Conservation (phyloP, 2,113 vertebrate species). For the Chrysochloris asiatica region DNA sequence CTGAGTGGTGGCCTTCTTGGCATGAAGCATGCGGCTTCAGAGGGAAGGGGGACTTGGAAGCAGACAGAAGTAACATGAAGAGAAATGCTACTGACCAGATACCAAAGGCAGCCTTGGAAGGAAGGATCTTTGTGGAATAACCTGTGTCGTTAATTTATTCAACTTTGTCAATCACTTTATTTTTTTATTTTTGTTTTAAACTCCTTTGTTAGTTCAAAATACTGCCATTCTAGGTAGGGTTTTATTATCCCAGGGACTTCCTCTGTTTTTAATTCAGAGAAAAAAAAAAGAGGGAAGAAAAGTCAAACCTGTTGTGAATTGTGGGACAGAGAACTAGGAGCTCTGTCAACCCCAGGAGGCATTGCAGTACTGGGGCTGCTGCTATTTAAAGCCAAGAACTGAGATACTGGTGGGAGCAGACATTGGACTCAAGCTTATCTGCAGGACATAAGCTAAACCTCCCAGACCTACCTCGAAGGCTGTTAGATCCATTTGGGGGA, state of each 20-base stretch:
- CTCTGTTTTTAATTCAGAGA: constrained; percentile 63
- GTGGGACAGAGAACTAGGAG: not conserved
- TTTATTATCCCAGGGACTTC: constrained; percentile 65
- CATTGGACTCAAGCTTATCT: constrained; percentile 10
- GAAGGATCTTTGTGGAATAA: not conserved
- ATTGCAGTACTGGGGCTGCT: constrained; percentile 31
- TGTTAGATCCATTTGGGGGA: not conserved
- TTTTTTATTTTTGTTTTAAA: not conserved
- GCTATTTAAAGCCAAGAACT: constrained; percentile 60
- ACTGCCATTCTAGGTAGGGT: constrained; percentile 54
- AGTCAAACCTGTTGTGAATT: not conserved
- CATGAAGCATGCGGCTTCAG: not conserved
- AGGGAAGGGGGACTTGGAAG: not conserved
- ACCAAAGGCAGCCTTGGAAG: constrained; percentile 64
- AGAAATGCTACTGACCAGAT: constrained; percentile 36
- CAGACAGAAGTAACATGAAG: not conserved
- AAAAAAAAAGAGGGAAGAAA: constrained; percentile 1
- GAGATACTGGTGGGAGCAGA: not conserved
- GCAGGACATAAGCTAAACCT: constrained; percentile 42
- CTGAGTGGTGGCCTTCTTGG: not conserved
- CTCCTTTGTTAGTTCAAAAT: constrained; percentile 44
- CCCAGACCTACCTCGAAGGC: constrained; percentile 26
- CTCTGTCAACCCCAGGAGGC: constrained; percentile 49
- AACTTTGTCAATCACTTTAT: constrained; percentile 46
- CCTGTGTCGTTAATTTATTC: constrained; percentile 49